Base-by-base conservation (phyloP, 2,888 invertebrate species). In the Prosapia bicincta region DNA sequence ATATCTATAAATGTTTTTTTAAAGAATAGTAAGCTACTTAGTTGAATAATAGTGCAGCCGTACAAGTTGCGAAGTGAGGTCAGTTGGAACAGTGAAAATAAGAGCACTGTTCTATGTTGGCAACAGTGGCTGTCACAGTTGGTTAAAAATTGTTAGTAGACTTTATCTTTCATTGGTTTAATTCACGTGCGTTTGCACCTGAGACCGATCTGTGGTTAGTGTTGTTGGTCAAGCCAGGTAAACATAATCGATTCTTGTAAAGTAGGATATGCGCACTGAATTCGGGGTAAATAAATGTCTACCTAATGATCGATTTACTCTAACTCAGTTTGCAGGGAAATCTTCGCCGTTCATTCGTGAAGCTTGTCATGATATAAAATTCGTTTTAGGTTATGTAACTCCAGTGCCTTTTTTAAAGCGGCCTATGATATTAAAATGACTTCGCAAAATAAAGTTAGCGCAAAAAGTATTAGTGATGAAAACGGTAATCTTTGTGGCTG, bases 251-350 rank as follows among this genome's bases (percentile, higher is more conserved):
- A 74, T 74, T 26, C n/a, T 13, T 7, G 23, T 25, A 5, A 23
- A 30, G 13, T 67, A 43, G 74, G 25, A 30, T 74, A 69, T 74
- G 74, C 74, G 74, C 74, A 74, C 69, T 74, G 65, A 66, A 66
- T 23, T n/a, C 54, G 3, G 20, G 54, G 54, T 68, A 74, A 74
- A 65, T 65, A 74, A 69, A 28, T 54, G 54, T 54, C 38, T 20
- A 5, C n/a, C n/a, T 13, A 13, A 13, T 38, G 7, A 54, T 54
- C 54, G 54, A 54, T 54, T 54, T 54, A 54, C n/a, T n/a, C n/a
- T n/a, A n/a, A n/a, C n/a, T n/a, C n/a, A n/a, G n/a, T n/a, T n/a
- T n/a, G 38, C 38, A 38, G 38, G 15, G 10, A 13, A 38, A 13
- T 38, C 38, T 38, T 38, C 15, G 13, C 10, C 7, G 38, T 38